phyloP scores from a whole-genome alignment of 2,888 invertebrate genomes.

The Pterostichus madidus region DNA sequence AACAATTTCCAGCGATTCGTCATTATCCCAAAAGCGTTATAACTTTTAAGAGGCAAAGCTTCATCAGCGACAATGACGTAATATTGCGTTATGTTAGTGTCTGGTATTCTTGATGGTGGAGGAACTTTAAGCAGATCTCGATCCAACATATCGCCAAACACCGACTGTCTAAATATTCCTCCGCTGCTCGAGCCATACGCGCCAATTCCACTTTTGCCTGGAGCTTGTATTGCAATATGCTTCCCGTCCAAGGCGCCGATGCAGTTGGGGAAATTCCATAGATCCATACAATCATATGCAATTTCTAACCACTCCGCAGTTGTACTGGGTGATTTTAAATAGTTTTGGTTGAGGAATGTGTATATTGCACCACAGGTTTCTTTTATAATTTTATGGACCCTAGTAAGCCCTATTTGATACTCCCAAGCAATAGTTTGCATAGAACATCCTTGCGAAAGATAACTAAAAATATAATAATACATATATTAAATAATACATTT shows the following conservation, averaged over 20 bases:
- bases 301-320: neutral
- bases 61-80: too few species aligned
- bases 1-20: too few species aligned
- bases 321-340: slow-evolving; percentile 20
- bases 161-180: too few species aligned
- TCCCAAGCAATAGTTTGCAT: too few species aligned
- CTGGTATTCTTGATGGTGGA: neutral
- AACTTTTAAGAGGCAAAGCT: too few species aligned
- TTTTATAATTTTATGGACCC: neutral
- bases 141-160: slow-evolving; percentile 3
- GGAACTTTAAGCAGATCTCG: neutral
- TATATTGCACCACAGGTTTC: slow-evolving; percentile 1
- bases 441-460: too few species aligned
- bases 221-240: neutral
- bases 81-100: too few species aligned
- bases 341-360: neutral
- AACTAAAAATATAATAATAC: too few species aligned
- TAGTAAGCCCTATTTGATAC: too few species aligned
- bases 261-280: neutral
- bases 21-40: too few species aligned
- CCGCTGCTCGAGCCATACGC: slow-evolving; percentile 13
- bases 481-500: too few species aligned
- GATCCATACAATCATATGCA: neutral
- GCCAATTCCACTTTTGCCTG: neutral
- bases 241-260: too few species aligned